phyloP scores from a whole-genome alignment of 1,140 invertebrate species.

The Caerostris extrusa region DNA sequence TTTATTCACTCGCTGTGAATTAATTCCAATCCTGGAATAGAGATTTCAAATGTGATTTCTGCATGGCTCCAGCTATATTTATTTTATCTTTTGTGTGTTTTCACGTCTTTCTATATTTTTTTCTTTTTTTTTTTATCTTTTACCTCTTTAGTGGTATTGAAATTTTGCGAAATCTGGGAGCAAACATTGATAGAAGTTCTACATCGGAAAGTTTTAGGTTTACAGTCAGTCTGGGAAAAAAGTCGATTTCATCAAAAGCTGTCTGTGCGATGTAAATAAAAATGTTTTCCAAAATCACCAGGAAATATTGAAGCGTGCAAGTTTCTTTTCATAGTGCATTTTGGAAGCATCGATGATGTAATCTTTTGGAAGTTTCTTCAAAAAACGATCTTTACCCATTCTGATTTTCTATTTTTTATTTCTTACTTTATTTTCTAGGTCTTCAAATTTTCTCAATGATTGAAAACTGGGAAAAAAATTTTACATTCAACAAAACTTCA shows the following conservation, averaged over 20 bases:
- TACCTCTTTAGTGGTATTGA: constrained; percentile 1
- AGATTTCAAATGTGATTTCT: constrained; percentile 28
- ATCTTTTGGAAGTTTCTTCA: background rate
- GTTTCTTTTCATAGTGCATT: background rate
- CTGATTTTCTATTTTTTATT: background rate
- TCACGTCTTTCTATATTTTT: background rate
- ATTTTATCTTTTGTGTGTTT: background rate
- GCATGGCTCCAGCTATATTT: background rate
- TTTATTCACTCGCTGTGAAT: background rate
- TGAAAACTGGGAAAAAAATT: too few relatives aligned
- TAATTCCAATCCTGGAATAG: background rate
- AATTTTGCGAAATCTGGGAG: background rate
- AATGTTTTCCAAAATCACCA: background rate
- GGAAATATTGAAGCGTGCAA: background rate
- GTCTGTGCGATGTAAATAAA: background rate
- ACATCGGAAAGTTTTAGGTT: background rate
- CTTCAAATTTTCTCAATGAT: too few relatives aligned
- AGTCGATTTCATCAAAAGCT: background rate
- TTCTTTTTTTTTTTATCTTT: background rate
- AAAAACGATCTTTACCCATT: background rate
- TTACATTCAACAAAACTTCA: too few relatives aligned
- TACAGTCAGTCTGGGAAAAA: background rate
- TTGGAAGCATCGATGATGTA: background rate
- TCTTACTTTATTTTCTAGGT: too few relatives aligned
- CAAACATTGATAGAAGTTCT: background rate